These are phyloP conservation scores for Melanostigma gelatinosum DNA, from an alignment of 2,113 vertebrate species.

Conservation along the genomic window DNA sequence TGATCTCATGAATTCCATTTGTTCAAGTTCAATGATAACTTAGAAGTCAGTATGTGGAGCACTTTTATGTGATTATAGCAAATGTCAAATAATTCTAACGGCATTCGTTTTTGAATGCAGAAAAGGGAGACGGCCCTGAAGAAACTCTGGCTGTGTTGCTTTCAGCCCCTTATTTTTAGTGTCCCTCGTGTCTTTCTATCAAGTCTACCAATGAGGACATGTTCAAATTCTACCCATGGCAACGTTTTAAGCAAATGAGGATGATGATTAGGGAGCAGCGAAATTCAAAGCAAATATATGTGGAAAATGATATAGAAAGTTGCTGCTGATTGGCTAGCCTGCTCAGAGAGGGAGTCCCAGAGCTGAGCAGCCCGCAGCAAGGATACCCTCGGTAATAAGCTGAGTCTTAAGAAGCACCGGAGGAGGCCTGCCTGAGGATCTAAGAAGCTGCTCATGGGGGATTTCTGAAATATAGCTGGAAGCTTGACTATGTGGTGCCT, in stretches of 20 bases:
- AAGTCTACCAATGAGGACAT: neutral
- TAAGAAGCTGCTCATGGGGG: slow-evolving; percentile 3
- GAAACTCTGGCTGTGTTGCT: neutral
- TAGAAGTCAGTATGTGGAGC: neutral
- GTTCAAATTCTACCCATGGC: neutral
- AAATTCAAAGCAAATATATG: neutral
- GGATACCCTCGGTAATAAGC: neutral
- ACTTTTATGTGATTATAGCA: neutral
- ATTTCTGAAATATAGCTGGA: slow-evolving; percentile 20
- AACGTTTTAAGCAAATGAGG: neutral
- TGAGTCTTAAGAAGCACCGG: neutral
- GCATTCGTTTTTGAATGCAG: neutral
- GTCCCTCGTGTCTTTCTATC: neutral
- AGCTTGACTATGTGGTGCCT: neutral
- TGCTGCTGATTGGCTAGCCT: neutral
- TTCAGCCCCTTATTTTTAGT: neutral
- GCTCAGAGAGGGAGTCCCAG: neutral
- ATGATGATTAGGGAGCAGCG: neutral
- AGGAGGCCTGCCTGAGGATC: slow-evolving; percentile 26
- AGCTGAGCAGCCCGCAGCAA: neutral
- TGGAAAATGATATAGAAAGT: neutral
- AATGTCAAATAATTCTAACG: neutral
- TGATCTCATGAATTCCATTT: slow-evolving; percentile 16
- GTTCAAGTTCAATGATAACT: slow-evolving; percentile 2
- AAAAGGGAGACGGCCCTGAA: neutral